These are phyloP conservation scores for Halocynthia aurantium DNA, from an alignment of 23 tunicate species.

Conservation along the genomic window DNA sequence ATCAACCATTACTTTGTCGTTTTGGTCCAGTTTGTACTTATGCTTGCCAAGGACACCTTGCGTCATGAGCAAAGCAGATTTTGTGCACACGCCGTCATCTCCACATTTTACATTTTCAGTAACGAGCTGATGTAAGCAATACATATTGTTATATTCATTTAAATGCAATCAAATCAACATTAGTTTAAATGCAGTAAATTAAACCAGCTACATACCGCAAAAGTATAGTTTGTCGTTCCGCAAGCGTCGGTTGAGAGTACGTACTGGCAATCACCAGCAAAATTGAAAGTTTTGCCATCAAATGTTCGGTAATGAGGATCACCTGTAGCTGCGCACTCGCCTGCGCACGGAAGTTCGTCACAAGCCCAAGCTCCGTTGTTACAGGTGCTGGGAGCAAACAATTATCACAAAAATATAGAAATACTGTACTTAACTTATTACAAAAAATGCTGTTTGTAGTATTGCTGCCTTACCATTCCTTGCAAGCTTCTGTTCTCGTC, in stretches of 20 bases:
- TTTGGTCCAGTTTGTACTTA: constrained; percentile 58
- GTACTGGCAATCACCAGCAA: constrained; percentile 84
- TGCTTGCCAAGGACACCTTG: constrained; percentile 35
- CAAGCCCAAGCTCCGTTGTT: constrained; percentile 85
- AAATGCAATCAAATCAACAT: not conserved
- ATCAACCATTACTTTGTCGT: constrained; percentile 60
- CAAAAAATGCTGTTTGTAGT: too few relatives aligned
- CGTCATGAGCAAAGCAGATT: constrained; percentile 48
- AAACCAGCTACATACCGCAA: constrained; percentile 43
- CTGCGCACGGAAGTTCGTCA: constrained; percentile 55
- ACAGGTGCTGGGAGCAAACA: constrained; percentile 45
- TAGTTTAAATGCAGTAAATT: not conserved
- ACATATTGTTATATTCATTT: too few relatives aligned
- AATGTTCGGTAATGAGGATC: constrained; percentile 92
- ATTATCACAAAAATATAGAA: too few relatives aligned
- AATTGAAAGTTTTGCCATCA: constrained; percentile 66
- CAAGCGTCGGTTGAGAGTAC: constrained; percentile 93
- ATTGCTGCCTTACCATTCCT: constrained; percentile 57
- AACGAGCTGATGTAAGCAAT: constrained; percentile 27
- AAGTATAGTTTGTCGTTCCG: constrained; percentile 44
- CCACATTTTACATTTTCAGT: constrained; percentile 86
- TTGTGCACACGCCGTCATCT: constrained; percentile 57
- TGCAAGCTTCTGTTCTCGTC: constrained; percentile 37
- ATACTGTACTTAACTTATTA: too few relatives aligned
- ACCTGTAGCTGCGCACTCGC: constrained; percentile 89